Base-by-base conservation (phyloP, 2,113 vertebrate species). In the Sylvilagus bachmani region DNA sequence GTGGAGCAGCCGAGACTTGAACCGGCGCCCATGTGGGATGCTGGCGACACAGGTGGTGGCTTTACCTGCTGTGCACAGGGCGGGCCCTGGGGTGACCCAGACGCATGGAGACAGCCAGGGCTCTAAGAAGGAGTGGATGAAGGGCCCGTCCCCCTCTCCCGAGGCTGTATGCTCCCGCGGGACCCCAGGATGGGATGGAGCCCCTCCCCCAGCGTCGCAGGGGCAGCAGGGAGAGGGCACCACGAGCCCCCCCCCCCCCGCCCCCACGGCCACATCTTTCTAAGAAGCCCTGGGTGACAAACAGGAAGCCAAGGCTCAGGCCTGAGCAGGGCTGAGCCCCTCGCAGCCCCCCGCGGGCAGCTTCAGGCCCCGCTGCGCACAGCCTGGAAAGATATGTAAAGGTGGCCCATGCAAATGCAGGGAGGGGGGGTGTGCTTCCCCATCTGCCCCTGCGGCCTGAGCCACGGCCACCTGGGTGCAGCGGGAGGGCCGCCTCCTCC, bases 311-410 rank as follows among this genome's bases (percentile, higher is more conserved):
- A 73, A 0, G 5, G 19, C 44, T 0, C 1, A 53, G 24, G 21
- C 80, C 0, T 1, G 8, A 58, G 55, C 55, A 19, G 19, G 55
- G 12, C 55, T 19, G 19, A 14, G 55, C 55, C 55, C 55, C 55
- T 17, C 55, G 55, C 14, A 17, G 55, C 55, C 55, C 55, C 55
- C 55, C 55, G 19, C 55, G 2, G 51, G 27, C 31, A 31, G 78
- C 92, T 69, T 89, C 80, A 79, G 51, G 86, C 62, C 73, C 78
- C 69, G 1, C 84, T 86, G 74, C 62, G 78, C 92, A 36, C 61
- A 80, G 81, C 86, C 58, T 95, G 89, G 95, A 96, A 97, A 96
- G 94, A 93, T 80, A 94, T 97, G 94, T 97, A 97, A 97, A 97
- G 94, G 93, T 84, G 79, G 58, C 21, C 21, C 1, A 97, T 97